Base-by-base conservation (phyloP, 2,888 invertebrate genomes). In the Chloroclystis v-ata region DNA sequence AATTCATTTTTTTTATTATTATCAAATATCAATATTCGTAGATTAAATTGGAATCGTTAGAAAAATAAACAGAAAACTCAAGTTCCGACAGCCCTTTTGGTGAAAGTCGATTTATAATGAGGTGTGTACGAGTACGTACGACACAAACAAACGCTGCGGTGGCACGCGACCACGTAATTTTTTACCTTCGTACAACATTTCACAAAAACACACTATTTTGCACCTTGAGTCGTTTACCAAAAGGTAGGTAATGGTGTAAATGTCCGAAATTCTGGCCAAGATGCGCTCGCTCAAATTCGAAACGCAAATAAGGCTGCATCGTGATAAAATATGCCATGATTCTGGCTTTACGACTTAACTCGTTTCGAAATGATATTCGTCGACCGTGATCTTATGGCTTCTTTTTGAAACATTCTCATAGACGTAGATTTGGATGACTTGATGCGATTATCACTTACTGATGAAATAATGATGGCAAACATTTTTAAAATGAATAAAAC, bases 21-120 rank as follows among this genome's bases (percentile, higher is more conserved):
- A n/a, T n/a, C n/a, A n/a, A n/a, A n/a, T n/a, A n/a, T n/a, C n/a
- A n/a, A n/a, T n/a, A n/a, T n/a, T n/a, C n/a, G n/a, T n/a, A n/a
- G n/a, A n/a, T n/a, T n/a, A n/a, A n/a, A n/a, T n/a, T 32, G 37
- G 45, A 30, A 53, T 42, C 29, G 37, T 25, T 49, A 57, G 46
- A 42, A 44, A 47, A 47, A 52, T 44, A 40, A 52, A 47, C 57
- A 43, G 47, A 44, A 35, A 54, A 57, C 52, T 38, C 48, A 39
- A 58, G 54, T 45, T 49, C 48, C 67, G 72, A 67, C 72, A 68
- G 78, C 78, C 81, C 78, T 80, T 79, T 75, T 61, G 79, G 82
- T 79, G 82, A 84, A 83, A 83, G 82, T 82, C 65, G 74, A 73
- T 75, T 76, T 73, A 76, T 72, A 75, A 72, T 67, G 72, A 77